Conservation (phyloP, 2,888 invertebrate species). For the Lasioglossum lativentre region DNA sequence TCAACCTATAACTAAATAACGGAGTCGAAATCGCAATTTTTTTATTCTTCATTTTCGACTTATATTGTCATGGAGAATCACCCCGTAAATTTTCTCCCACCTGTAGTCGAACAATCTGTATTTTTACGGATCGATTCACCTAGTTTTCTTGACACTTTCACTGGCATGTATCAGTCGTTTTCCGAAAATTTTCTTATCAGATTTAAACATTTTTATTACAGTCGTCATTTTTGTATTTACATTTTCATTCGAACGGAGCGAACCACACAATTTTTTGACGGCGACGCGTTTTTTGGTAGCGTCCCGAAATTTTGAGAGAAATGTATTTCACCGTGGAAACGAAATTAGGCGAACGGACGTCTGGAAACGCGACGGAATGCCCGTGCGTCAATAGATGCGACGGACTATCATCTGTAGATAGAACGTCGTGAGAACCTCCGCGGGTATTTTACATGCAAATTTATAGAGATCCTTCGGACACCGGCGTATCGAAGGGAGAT, state of each 20-base stretch:
- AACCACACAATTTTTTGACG: too few relatives aligned
- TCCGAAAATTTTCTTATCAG: not conserved
- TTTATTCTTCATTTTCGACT: too few relatives aligned
- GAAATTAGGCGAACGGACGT: constrained; percentile 69
- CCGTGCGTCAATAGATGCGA: constrained; percentile 70
- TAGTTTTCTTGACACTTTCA: not conserved
- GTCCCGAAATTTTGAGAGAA: not conserved
- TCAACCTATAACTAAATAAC: too few relatives aligned
- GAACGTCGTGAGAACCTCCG: constrained; percentile 77
- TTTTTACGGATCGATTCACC: not conserved
- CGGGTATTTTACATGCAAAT: constrained; percentile 84
- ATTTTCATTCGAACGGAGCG: too few relatives aligned
- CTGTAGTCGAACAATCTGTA: too few relatives aligned
- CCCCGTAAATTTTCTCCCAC: too few relatives aligned
- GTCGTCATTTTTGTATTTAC: too few relatives aligned
- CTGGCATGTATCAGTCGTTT: not conserved
- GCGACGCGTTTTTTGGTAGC: too few relatives aligned
- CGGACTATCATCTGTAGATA: constrained; percentile 60
- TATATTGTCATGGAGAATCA: too few relatives aligned
- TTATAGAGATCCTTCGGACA: constrained; percentile 85
- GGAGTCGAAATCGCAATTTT: too few relatives aligned
- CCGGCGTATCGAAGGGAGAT: constrained; percentile 76
- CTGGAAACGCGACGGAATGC: constrained; percentile 26
- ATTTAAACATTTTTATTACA: not conserved
- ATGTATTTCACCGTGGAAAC: constrained; percentile 8